Evolutionary conservation across 2,113 vertebrate genomes (phyloP), one percentile per base, ranked within the genome.

Genomic region (Tenrec ecaudatus): DNA sequence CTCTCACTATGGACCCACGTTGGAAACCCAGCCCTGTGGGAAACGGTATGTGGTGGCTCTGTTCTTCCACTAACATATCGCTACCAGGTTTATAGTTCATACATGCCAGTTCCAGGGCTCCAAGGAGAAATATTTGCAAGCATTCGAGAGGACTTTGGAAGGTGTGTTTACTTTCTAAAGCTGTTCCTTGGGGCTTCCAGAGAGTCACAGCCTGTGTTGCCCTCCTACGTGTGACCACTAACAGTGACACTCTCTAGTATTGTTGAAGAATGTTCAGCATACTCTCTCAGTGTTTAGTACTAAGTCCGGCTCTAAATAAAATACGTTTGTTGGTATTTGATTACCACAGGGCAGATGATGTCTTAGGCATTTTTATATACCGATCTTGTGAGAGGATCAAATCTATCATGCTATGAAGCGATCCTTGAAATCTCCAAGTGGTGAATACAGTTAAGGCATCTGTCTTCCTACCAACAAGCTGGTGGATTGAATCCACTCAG

Each of bases 1-100:
- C 10, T 29, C 9, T 58, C 7, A 12, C 19, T 15, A 0, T 69
- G n/a, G 8, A 2, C 9, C 19, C 1, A 2, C 0, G 14, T 10
- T 47, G 58, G 12, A 78, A 27, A 60, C 9, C 3, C 15, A 27
- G 64, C n/a, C 60, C 29, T 25, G 1, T 27, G 10, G n/a, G 60
- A 64, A 64, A 40, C 22, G 3, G 27, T 22, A 20, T 17, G 73
- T 20, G 16, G 53, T 0, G n/a, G 36, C 8, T 3, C 40, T 77
- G 25, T 15, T 29, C 36, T 79, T 85, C 66, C 23, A 6, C 1
- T 2, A 31, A 22, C 17, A 64, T 25, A 3, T 40, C 7, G 40
- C 40, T 40, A 40, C 4, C 40, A 40, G 40, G 40, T 40, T 40
- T 40, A 3, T 40, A 40, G 40, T 40, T 40, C 40, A 40, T 40